phyloP scores from a whole-genome alignment of 1,140 invertebrate genomes.

The Melitaea cinxia region DNA sequence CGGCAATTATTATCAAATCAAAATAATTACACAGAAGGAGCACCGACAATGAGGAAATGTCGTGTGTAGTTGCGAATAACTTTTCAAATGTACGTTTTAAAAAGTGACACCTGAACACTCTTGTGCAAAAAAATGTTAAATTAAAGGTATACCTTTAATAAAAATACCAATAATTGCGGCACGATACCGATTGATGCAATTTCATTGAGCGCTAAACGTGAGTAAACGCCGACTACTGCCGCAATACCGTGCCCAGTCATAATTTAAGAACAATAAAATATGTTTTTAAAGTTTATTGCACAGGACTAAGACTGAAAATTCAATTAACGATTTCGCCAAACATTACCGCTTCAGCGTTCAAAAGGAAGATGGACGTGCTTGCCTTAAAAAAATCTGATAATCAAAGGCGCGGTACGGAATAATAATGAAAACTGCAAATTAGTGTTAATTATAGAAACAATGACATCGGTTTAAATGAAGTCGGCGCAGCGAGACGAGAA shows the following conservation, averaged over 20 bases:
- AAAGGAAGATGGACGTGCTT: constrained; percentile 61
- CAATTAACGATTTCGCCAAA: constrained; percentile 13
- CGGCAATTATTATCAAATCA: constrained; percentile 30
- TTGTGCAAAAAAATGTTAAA: constrained; percentile 53
- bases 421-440: constrained; percentile 75
- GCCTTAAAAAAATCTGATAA: constrained; percentile 68
- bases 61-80: background rate
- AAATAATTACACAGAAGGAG: constrained; percentile 20
- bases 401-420: constrained; percentile 63
- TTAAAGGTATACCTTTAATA: constrained; percentile 69
- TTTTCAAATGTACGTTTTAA: constrained; percentile 19
- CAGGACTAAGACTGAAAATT: constrained; percentile 43
- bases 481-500: constrained; percentile 57
- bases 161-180: constrained; percentile 73
- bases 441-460: constrained; percentile 78
- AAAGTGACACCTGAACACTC: constrained; percentile 55
- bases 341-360: constrained; percentile 41
- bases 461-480: constrained; percentile 67
- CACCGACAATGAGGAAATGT: constrained; percentile 19
- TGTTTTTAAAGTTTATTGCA: constrained; percentile 43
- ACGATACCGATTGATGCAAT: constrained; percentile 74
- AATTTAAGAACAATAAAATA: constrained; percentile 43
- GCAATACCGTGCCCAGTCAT: constrained; percentile 45
- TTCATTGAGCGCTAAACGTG: constrained; percentile 77
- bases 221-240: constrained; percentile 63